A percentile compares a stretch with the other conserved stretches of the same genome.
These are phyloP conservation scores for Sciurus vulgaris DNA, from an alignment of 2,797 vertebrate species.

Conservation along the genomic window DNA sequence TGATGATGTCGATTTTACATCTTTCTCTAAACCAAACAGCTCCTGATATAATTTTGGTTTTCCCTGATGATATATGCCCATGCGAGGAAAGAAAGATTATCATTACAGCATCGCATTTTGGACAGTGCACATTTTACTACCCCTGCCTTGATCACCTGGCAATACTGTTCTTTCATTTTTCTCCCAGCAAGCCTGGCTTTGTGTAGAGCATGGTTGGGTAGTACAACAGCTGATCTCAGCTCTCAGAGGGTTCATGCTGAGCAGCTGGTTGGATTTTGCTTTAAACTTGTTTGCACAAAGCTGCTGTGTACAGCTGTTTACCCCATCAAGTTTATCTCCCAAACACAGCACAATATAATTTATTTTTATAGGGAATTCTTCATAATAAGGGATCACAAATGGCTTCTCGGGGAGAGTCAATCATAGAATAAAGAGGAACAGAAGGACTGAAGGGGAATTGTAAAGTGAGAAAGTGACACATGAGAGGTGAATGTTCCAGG, in stretches of 20 bases:
- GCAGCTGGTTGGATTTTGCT: slow-evolving; percentile 77
- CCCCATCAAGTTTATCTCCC: slow-evolving; percentile 83
- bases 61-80: slow-evolving; percentile 7
- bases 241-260: slow-evolving; percentile 79
- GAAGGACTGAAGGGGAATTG: slow-evolving; percentile 68
- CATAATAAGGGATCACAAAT: slow-evolving; percentile 84
- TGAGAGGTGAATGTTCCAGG: slow-evolving; percentile 40
- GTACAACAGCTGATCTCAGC: slow-evolving; percentile 77
- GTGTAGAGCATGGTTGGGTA: slow-evolving; percentile 71
- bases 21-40: not conserved
- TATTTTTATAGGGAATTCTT: slow-evolving; percentile 83
- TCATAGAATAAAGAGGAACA: slow-evolving; percentile 83
- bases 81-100: slow-evolving; percentile 35
- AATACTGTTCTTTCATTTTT: slow-evolving; percentile 52
- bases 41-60: slow-evolving; percentile 40
- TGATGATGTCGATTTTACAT: not conserved
- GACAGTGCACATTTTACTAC: slow-evolving; percentile 4
- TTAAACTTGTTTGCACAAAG: slow-evolving; percentile 80
- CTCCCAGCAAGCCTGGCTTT: slow-evolving; percentile 54
- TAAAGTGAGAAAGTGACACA: slow-evolving; percentile 69
- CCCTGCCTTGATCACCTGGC: not conserved
- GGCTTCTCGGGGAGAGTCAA: slow-evolving; percentile 80
- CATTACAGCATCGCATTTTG: not conserved
- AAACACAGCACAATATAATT: slow-evolving; percentile 85
- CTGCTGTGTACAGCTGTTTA: slow-evolving; percentile 83